Conservation (phyloP, 2,797 vertebrate species). For the Darevskia nairensis region DNA sequence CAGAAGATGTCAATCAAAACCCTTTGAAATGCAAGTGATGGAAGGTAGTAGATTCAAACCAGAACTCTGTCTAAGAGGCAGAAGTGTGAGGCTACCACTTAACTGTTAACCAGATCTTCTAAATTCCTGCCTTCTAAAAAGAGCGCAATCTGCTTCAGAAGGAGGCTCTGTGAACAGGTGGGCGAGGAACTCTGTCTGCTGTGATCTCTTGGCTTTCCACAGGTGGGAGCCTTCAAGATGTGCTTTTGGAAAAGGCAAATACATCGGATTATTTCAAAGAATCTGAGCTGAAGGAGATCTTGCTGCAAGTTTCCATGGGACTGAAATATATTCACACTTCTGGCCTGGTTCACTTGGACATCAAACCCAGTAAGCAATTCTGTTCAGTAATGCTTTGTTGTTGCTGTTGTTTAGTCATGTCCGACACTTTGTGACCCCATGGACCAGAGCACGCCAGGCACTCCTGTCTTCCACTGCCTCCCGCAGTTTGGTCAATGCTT, state of each 20-base stretch:
- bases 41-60: no score
- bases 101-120: neutral
- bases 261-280: conserved; percentile 82
- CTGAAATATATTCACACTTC: conserved; percentile 94
- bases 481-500: no score
- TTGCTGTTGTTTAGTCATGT: no score
- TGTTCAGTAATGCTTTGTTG: no score
- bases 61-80: no score
- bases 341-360: conserved; percentile 92
- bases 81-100: no score
- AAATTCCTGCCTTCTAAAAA: neutral
- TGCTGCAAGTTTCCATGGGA: conserved; percentile 92
- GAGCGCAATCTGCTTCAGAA: neutral
- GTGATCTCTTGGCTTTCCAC: conserved; percentile 9
- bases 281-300: conserved; percentile 86
- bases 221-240: conserved; percentile 92
- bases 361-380: conserved; percentile 91
- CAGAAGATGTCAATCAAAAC: no score
- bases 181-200: neutral
- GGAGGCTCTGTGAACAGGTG: neutral
- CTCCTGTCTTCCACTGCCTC: no score
- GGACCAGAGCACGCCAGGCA: no score
- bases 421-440: no score
- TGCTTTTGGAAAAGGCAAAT: conserved; percentile 81
- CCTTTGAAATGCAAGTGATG: no score